These are phyloP conservation scores for Tetranychus piercei DNA, from an alignment of 2,888 invertebrate genomes.

Conservation along the genomic window DNA sequence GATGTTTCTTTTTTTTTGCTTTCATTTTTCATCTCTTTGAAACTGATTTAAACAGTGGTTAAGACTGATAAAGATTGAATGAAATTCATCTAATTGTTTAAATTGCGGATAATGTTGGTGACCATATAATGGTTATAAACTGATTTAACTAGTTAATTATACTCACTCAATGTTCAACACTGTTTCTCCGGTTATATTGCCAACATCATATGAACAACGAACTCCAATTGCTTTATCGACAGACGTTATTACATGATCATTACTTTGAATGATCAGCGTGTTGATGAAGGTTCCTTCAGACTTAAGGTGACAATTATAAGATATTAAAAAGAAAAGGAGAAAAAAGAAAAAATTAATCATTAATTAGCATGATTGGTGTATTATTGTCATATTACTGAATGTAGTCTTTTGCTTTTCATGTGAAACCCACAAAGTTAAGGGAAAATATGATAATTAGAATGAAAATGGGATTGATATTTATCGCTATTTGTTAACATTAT, in stretches of 20 bases:
- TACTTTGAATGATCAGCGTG: slow-evolving; percentile 27
- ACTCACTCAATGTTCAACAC: slow-evolving; percentile 26
- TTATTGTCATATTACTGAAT: too few relatives aligned
- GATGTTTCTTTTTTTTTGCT: not conserved
- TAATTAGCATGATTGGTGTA: not conserved
- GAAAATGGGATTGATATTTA: too few relatives aligned
- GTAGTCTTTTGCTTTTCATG: too few relatives aligned
- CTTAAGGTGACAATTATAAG: slow-evolving; percentile 17
- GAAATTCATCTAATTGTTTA: not conserved
- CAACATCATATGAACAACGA: slow-evolving; percentile 26
- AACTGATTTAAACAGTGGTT: not conserved
- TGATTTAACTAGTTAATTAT: not conserved
- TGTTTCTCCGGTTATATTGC: slow-evolving; percentile 27
- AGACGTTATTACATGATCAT: slow-evolving; percentile 27
- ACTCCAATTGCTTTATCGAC: slow-evolving; percentile 27
- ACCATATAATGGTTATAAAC: too few relatives aligned
- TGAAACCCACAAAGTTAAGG: too few relatives aligned
- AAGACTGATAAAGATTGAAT: not conserved
- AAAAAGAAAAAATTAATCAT: not conserved
- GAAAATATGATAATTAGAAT: too few relatives aligned
- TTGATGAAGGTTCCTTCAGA: slow-evolving; percentile 28
- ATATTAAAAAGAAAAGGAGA: not conserved
- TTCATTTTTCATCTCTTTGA: not conserved
- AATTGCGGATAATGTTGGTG: too few relatives aligned
- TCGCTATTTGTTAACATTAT: too few relatives aligned